Percentiles rank a stretch among this genome's conserved stretches.
These are phyloP conservation scores for Calonectris borealis DNA, from an alignment of 2,113 vertebrate genomes.

Conservation along the genomic window DNA sequence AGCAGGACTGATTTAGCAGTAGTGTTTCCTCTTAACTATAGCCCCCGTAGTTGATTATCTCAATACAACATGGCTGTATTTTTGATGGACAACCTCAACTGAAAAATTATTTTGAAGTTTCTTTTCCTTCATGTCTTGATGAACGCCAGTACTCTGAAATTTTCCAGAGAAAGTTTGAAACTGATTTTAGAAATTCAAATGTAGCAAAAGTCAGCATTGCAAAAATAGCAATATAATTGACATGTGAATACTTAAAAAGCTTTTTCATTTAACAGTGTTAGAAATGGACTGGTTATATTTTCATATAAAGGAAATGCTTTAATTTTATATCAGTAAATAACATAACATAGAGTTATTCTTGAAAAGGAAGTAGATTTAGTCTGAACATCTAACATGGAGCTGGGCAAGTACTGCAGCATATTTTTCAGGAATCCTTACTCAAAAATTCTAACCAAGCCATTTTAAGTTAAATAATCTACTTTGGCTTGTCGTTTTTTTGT, in stretches of 20 bases:
- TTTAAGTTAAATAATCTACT: neutral
- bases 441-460: neutral
- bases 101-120: neutral
- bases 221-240: neutral
- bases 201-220: neutral
- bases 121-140: neutral
- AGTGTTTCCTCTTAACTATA: neutral
- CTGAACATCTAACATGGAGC: neutral
- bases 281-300: neutral
- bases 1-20: neutral
- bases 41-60: neutral
- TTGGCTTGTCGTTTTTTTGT: neutral
- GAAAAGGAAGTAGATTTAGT: neutral
- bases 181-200: neutral
- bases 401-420: neutral
- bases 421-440: neutral
- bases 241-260: neutral
- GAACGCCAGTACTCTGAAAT: neutral
- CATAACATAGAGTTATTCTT: neutral
- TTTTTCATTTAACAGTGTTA: neutral
- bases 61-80: neutral
- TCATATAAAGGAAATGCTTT: neutral
- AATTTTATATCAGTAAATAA: neutral
- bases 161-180: neutral
- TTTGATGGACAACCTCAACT: neutral